Evolutionary conservation across 2,888 invertebrate genomes (phyloP).

Genomic region (Acanthococcus lagerstroemiae): DNA sequence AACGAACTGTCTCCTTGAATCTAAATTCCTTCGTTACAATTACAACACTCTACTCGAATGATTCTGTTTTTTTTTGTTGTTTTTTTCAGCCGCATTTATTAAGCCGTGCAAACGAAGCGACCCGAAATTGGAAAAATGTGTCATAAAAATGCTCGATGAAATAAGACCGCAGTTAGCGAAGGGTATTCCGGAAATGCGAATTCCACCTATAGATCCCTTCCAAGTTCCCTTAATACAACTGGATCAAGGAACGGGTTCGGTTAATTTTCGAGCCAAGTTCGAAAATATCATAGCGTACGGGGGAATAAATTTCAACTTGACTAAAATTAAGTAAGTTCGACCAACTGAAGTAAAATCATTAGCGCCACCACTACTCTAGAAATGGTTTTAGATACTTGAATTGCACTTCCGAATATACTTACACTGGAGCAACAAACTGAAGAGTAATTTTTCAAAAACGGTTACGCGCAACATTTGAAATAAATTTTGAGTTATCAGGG

Average conservation of each 20-base stretch:
- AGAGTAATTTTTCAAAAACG: no score
- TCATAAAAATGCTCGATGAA: conserved; percentile 35
- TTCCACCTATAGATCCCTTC: conserved; percentile 37
- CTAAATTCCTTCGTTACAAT: no score
- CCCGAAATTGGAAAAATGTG: conserved; percentile 38
- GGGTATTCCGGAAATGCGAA: conserved; percentile 37
- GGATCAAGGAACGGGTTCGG: conserved; percentile 36
- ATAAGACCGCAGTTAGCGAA: conserved; percentile 35
- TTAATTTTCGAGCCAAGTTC: conserved; percentile 36
- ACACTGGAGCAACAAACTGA: no score
- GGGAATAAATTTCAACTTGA: conserved; percentile 32
- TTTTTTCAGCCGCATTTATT: conserved; percentile 38
- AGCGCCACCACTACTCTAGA: no score
- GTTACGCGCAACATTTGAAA: no score
- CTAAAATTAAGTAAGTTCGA: conserved; percentile 35
- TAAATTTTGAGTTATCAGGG: no score
- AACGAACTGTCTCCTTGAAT: no score
- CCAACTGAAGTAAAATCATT: no score
- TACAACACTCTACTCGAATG: no score
- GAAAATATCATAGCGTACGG: conserved; percentile 35
- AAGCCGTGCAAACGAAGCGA: conserved; percentile 38
- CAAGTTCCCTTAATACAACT: conserved; percentile 34
- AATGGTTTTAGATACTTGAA: no score
- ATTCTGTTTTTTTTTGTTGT: background rate
- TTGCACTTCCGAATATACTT: no score